These are phyloP conservation scores for Stratiolaelaps scimitus DNA, from an alignment of 1,140 invertebrate genomes.

Conservation along the genomic window DNA sequence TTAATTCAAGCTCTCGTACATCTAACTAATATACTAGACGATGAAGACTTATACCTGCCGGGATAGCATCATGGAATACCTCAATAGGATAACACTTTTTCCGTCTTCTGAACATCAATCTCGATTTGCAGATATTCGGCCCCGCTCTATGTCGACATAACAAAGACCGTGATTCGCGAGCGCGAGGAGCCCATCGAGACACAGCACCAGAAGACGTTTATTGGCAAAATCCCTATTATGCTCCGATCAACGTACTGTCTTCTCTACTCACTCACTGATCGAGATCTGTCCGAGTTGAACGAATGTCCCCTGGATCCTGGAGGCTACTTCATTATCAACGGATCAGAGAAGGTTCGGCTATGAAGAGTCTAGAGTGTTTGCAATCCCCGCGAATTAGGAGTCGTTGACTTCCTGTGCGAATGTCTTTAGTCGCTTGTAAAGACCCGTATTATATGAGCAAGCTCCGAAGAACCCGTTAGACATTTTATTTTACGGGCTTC, in stretches of 20 bases:
- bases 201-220: conserved; percentile 92
- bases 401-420: too few relatives aligned
- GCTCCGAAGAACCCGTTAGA: neutral
- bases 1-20: too few relatives aligned
- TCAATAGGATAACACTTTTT: too few relatives aligned
- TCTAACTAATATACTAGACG: too few relatives aligned
- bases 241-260: conserved; percentile 90
- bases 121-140: conserved; percentile 67
- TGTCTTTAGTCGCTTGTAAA: neutral
- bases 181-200: conserved; percentile 81
- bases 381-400: too few relatives aligned
- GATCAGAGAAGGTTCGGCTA: conserved; percentile 73
- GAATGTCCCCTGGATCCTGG: conserved; percentile 97
- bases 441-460: neutral
- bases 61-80: too few relatives aligned
- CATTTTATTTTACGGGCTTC: too few relatives aligned
- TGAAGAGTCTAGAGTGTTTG: too few relatives aligned
- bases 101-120: too few relatives aligned
- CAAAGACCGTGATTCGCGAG: conserved; percentile 82
- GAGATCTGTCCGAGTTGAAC: conserved; percentile 95
- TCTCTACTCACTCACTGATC: conserved; percentile 79
- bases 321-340: conserved; percentile 91
- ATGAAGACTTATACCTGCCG: too few relatives aligned
- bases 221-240: conserved; percentile 99
- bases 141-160: conserved; percentile 94